A percentile compares a stretch with the other conserved stretches of the same genome.
These are phyloP conservation scores for Cynoglossus semilaevis DNA, from an alignment of 2,113 vertebrate genomes.

Conservation along the genomic window DNA sequence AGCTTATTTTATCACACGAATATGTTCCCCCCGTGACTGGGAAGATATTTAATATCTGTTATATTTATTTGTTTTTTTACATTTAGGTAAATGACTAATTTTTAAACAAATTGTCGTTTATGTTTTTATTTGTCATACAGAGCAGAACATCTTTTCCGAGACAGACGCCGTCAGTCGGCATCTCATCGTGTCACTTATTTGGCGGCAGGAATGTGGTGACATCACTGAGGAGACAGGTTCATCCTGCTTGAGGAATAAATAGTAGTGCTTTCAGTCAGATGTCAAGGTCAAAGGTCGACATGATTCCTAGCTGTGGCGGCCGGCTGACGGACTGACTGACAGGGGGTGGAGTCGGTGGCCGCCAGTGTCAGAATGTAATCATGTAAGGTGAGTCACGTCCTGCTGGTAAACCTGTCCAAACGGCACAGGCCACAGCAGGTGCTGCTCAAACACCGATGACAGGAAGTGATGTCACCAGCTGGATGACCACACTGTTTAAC, in stretches of 20 bases:
- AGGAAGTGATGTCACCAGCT: neutral
- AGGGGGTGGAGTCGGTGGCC: no score
- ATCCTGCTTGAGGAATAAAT: conserved; percentile 39
- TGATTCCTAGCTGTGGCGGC: neutral
- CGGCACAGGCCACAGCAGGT: conserved; percentile 1
- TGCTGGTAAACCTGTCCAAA: neutral
- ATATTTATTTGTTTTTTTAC: no score
- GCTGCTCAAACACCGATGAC: neutral
- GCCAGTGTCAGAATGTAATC: conserved; percentile 9
- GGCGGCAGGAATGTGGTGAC: conserved; percentile 30
- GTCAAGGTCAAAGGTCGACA: conserved; percentile 21
- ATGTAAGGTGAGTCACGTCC: no score
- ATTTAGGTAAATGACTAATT: no score
- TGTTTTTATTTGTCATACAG: neutral
- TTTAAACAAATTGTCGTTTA: no score
- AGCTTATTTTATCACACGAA: no score
- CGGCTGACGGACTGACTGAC: neutral
- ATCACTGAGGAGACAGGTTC: conserved; percentile 36
- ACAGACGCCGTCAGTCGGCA: conserved; percentile 16
- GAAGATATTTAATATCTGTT: no score
- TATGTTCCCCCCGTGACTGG: no score
- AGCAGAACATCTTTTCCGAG: conserved; percentile 13
- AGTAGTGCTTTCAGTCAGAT: conserved; percentile 28
- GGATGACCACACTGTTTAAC: conserved; percentile 24
- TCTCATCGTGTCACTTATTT: conserved; percentile 1